Percentiles rank a stretch among this genome's conserved stretches.
Conservation (phyloP, 2,888 invertebrate genomes). For the Eristalis arbustorum region DNA sequence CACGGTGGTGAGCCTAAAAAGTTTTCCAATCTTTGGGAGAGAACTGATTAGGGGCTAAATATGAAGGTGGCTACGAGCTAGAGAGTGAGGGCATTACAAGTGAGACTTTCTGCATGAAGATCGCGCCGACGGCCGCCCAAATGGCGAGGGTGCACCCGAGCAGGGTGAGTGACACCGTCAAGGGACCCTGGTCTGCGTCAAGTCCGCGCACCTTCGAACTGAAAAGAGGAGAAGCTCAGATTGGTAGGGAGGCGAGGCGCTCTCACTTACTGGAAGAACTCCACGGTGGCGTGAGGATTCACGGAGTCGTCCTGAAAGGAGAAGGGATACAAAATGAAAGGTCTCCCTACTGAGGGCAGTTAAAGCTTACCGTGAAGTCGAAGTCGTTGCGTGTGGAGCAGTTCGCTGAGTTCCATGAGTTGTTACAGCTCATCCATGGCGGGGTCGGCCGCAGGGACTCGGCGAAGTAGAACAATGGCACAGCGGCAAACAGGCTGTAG, state of each 20-base stretch:
- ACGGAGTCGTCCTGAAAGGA: slow-evolving; percentile 70
- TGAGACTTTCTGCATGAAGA: slow-evolving; percentile 74
- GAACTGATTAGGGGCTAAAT: slow-evolving; percentile 47
- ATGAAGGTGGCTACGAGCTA: slow-evolving; percentile 32
- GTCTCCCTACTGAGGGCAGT: neutral
- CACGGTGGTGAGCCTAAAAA: slow-evolving; percentile 75
- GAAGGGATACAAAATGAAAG: neutral
- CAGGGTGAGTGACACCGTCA: slow-evolving; percentile 75
- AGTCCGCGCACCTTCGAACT: slow-evolving; percentile 75
- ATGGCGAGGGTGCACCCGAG: slow-evolving; percentile 73
- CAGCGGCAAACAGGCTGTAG: slow-evolving; percentile 91
- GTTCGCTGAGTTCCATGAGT: slow-evolving; percentile 87
- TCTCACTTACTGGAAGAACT: slow-evolving; percentile 76
- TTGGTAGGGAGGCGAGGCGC: neutral
- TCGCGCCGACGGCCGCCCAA: slow-evolving; percentile 74
- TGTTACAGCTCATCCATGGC: slow-evolving; percentile 90
- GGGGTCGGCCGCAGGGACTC: slow-evolving; percentile 85
- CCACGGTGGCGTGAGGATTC: slow-evolving; percentile 76
- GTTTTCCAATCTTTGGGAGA: slow-evolving; percentile 76
- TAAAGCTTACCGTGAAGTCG: slow-evolving; percentile 72
- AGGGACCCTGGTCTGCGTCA: slow-evolving; percentile 60
- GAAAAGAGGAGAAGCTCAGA: neutral
- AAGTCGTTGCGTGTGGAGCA: slow-evolving; percentile 76
- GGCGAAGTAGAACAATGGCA: slow-evolving; percentile 90
- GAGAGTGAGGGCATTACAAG: slow-evolving; percentile 73